Conservation (phyloP, 2,113 vertebrate species). For the Sylvilagus bachmani region DNA sequence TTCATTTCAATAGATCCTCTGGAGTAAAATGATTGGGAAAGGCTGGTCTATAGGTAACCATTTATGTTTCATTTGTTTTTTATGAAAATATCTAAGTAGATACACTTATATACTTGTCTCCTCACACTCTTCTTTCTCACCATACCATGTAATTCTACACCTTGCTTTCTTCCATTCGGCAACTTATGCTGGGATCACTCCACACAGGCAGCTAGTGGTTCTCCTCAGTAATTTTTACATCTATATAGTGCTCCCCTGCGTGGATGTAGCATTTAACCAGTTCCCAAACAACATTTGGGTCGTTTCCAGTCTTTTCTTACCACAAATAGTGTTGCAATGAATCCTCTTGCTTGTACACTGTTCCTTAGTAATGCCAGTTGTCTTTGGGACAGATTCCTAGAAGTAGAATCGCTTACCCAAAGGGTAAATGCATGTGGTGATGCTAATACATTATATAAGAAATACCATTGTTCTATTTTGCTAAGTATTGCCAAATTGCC, state of each 20-base stretch:
- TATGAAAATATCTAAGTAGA: background rate
- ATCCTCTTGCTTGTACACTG: background rate
- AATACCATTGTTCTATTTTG: conserved; percentile 20
- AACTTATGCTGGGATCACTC: background rate
- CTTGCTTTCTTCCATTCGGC: background rate
- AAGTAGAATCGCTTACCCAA: conserved; percentile 40
- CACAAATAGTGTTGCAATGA: background rate
- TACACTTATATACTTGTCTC: background rate
- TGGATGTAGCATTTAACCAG: background rate
- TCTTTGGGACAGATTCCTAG: conserved; percentile 54
- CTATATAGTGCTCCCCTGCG: background rate
- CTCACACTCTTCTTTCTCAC: background rate
- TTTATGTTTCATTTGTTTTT: conserved; percentile 30
- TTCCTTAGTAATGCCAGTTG: background rate
- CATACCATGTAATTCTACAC: background rate
- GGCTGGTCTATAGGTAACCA: background rate
- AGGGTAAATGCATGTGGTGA: background rate
- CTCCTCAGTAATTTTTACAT: background rate
- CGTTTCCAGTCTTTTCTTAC: background rate
- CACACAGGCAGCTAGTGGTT: background rate
- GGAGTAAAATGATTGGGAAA: background rate
- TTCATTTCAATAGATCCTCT: background rate
- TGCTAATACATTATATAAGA: too few species aligned
- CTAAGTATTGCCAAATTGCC: conserved; percentile 17
- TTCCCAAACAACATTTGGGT: background rate